Evolutionary conservation across 1,140 invertebrate species (phyloP).

Genomic region (Leptopilina boulardi): DNA sequence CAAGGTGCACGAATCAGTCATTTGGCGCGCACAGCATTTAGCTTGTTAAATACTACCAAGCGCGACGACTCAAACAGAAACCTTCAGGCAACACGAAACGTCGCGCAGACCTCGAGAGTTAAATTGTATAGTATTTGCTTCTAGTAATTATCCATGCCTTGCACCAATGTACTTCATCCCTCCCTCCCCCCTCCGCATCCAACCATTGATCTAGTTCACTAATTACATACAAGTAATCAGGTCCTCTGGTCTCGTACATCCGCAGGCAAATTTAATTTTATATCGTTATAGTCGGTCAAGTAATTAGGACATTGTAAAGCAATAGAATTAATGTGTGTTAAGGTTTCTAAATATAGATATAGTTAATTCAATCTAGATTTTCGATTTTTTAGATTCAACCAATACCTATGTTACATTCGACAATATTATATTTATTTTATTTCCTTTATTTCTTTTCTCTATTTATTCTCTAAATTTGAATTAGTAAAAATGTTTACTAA

Average conservation of each 20-base stretch:
- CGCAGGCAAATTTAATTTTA: neutral
- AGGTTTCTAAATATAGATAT: too few relatives aligned
- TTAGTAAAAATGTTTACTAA: too few relatives aligned
- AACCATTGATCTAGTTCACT: conserved; percentile 57
- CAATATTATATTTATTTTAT: too few relatives aligned
- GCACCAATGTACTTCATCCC: conserved; percentile 54
- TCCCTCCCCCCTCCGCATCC: too few relatives aligned
- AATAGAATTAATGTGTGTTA: neutral
- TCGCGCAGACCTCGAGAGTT: conserved; percentile 52
- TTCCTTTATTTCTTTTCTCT: too few relatives aligned
- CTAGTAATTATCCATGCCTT: conserved; percentile 66
- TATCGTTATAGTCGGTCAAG: neutral
- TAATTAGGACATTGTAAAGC: neutral
- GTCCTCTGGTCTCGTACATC: conserved; percentile 27
- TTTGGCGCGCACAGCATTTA: conserved; percentile 48
- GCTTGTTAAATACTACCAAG: conserved; percentile 62
- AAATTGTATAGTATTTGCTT: conserved; percentile 69
- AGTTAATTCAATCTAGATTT: too few relatives aligned
- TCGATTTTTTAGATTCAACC: too few relatives aligned
- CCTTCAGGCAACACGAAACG: conserved; percentile 49
- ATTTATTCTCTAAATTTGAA: too few relatives aligned
- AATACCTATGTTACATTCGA: too few relatives aligned
- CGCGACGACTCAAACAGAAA: conserved; percentile 55
- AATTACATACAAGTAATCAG: conserved; percentile 67
- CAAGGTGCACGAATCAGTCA: conserved; percentile 37